Conservation (phyloP, 2,888 invertebrate species). For the Halictus ligatus region DNA sequence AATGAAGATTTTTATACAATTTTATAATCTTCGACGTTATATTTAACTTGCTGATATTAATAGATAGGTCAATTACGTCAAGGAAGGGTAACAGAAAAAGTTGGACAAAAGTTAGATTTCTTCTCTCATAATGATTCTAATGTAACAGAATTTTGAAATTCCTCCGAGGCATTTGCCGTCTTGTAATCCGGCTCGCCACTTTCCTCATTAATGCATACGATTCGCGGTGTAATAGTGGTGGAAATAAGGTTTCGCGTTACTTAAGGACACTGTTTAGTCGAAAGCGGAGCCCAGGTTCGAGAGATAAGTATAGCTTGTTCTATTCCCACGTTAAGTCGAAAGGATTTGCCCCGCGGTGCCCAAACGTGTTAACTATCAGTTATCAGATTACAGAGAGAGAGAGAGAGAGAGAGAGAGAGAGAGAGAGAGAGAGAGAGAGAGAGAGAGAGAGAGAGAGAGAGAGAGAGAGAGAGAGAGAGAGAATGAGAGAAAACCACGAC, state of each 20-base stretch:
- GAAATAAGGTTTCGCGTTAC: background rate
- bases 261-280: background rate
- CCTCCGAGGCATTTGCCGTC: background rate
- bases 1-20: too few species aligned
- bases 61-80: background rate
- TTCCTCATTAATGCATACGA: background rate
- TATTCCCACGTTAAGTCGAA: background rate
- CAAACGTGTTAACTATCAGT: background rate
- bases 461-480: too few species aligned
- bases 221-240: background rate
- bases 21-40: too few species aligned
- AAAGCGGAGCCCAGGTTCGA: background rate
- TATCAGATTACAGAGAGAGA: background rate
- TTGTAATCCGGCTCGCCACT: background rate
- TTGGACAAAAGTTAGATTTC: background rate
- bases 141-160: background rate
- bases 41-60: too few species aligned
- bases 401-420: background rate
- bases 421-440: background rate
- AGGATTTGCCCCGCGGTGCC: background rate
- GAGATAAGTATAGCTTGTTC: conserved; percentile 5
- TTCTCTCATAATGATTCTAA: background rate
- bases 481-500: background rate
- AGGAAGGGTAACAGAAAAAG: background rate
- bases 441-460: background rate